Percentiles rank a stretch among this genome's conserved stretches.
phyloP scores from a whole-genome alignment of 2,113 vertebrate genomes.

The Lutjanus erythropterus region DNA sequence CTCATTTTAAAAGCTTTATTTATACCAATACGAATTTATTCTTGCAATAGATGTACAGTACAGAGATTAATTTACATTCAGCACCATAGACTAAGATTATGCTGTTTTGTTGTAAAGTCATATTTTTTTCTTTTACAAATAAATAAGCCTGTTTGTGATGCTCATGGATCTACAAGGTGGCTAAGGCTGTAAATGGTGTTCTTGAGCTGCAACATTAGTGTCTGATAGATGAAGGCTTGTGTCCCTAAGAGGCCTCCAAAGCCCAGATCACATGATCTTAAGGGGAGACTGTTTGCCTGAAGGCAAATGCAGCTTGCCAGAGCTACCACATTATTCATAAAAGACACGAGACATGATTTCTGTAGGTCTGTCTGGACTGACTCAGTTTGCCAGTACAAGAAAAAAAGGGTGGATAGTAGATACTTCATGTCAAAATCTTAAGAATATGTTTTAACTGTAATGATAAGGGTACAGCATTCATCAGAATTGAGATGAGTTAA shows the following conservation, averaged over 20 bases:
- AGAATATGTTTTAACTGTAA: neutral
- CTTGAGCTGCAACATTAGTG: neutral
- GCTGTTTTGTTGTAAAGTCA: neutral
- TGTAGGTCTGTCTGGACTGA: neutral
- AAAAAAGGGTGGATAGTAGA: neutral
- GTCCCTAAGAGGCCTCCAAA: neutral
- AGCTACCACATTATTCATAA: neutral
- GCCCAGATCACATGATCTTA: neutral
- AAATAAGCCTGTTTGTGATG: neutral
- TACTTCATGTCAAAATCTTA: neutral
- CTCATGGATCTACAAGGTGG: neutral
- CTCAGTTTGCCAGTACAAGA: neutral
- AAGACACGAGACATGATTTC: neutral
- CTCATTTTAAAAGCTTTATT: neutral
- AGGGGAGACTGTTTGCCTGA: neutral
- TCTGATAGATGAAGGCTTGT: constrained; percentile 3
- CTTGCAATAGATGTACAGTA: neutral
- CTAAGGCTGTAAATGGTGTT: neutral
- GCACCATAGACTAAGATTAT: neutral
- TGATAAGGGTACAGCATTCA: neutral
- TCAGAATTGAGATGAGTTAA: neutral
- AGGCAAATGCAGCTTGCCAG: constrained; percentile 23
- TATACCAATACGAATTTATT: neutral
- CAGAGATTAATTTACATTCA: neutral
- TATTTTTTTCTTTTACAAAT: neutral